Conservation (phyloP, 2,888 invertebrate genomes). For the Melipona beecheii region DNA sequence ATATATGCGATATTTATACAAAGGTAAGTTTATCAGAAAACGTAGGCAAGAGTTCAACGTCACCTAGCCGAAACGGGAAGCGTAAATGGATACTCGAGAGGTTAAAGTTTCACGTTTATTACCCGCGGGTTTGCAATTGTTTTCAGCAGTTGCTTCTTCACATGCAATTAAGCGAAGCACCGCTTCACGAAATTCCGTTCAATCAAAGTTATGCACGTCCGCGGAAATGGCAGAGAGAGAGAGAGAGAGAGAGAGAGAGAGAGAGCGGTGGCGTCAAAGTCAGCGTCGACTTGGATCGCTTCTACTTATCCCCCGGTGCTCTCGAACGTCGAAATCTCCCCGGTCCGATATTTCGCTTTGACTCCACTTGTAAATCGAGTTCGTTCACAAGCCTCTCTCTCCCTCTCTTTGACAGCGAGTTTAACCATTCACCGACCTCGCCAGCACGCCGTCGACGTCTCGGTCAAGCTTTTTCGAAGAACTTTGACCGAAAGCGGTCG, state of each 20-base stretch:
- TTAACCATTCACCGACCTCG: slow-evolving; percentile 60
- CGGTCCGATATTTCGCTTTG: slow-evolving; percentile 71
- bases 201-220: slow-evolving; percentile 5
- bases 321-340: slow-evolving; percentile 70
- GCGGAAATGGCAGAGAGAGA: background rate
- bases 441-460: slow-evolving; percentile 54
- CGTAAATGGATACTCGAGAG: background rate
- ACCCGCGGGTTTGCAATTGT: background rate
- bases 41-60: background rate
- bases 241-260: no score
- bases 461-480: slow-evolving; percentile 64
- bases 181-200: slow-evolving; percentile 14
- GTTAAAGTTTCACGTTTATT: background rate
- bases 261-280: slow-evolving; percentile 1
- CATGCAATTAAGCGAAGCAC: background rate
- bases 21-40: background rate
- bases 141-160: background rate
- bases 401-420: slow-evolving; percentile 62
- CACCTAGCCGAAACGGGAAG: background rate
- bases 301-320: slow-evolving; percentile 42
- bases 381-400: slow-evolving; percentile 39
- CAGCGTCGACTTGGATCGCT: slow-evolving; percentile 46
- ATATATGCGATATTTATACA: no score
- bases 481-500: slow-evolving; percentile 46
- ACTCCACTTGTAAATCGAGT: slow-evolving; percentile 65